Base-by-base conservation (phyloP, 2,113 vertebrate species). In the Ivindomyrus marchei region DNA sequence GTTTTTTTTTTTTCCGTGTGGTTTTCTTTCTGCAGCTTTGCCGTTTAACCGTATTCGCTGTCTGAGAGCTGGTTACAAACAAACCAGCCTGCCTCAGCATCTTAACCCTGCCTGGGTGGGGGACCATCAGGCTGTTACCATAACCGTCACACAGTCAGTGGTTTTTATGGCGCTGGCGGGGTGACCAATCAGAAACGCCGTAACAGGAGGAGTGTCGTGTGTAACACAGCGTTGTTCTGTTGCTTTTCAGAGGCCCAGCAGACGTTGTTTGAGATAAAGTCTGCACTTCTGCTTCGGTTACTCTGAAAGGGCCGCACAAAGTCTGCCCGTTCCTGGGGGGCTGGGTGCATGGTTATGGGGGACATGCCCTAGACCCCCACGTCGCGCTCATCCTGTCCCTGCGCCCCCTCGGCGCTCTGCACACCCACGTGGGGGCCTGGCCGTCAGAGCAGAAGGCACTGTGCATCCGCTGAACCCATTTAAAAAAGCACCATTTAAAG, bases 221-320 rank as follows among this genome's bases (percentile, higher is more conserved):
- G 58, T 62, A n/a, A 62, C 24, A n/a, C 58, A 62, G 58, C 0
- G 7, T 2, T 24, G 7, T 3, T 27, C 62, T 3, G 62, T 27
- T 13, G 62, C 62, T 70, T 70, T 27, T 70, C 0, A 3, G 62
- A 31, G 62, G 62, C 10, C 62, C n/a, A 70, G 9, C n/a, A 70
- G 62, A 70, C n/a, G n/a, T 58, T 58, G 56, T 27, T 27, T 27
- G n/a, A 70, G 9, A 94, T 95, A 94, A 95, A 95, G 95, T 95
- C 94, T 91, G 90, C 94, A 93, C 95, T 96, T 94, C 94, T 92
- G 94, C 95, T 95, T 96, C 95, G 93, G 91, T 95, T 95, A 56
- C 86, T 94, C 92, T 95, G 92, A 96, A 96, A 95, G 90, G 92
- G 90, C 89, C 91, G 89, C 91, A 90, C 92, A 93, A 93, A 92